Base-by-base conservation (phyloP, 1,140 invertebrate species). In the Drosophila willistoni region DNA sequence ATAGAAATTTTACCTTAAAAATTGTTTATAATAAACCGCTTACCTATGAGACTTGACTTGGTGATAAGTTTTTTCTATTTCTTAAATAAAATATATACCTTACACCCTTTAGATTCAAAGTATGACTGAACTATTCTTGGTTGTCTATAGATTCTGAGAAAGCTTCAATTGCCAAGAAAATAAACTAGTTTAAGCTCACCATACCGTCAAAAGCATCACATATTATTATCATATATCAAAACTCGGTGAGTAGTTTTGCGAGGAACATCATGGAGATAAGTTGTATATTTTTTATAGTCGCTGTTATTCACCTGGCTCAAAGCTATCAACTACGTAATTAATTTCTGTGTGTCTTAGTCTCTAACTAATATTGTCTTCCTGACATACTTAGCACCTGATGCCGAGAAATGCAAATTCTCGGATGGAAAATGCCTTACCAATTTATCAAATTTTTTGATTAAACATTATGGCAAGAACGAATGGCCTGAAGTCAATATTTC, bases 231-330 rank as follows among this genome's bases (percentile, higher is more conserved):
- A 29, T 29, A 29, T 29, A 29, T 29, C 6, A 29, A 6, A 29
- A 29, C 5, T 29, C 29, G 29, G 29, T 29, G 10, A 39, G 12
- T 39, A 51, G 44, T 51, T 17, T 22, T 10, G 7, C 7, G 1
- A 33, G 1, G 29, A 34, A 57, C 55, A 57, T 57, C 29, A 57
- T 57, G 55, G 29, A 34, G 55, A 29, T 33, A 29, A 57, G 25
- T 34, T 34, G 29, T n/a, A 12, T 57, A 14, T 57, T n/a, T 57
- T n/a, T 33, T 9, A 1, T 57, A 34, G 25, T 57, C n/a, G 29
- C 55, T 56, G 22, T 1, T n/a, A 2, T 4, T 56, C 54, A 33
- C 22, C n/a, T 56, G 54, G 13, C 54, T 33, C 13, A 29, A 10
- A 14, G 54, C 10, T 14, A 2, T 57, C 13, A 57, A 57, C 14